Base-by-base conservation (phyloP, 1,140 invertebrate species). In the Physella acuta region DNA sequence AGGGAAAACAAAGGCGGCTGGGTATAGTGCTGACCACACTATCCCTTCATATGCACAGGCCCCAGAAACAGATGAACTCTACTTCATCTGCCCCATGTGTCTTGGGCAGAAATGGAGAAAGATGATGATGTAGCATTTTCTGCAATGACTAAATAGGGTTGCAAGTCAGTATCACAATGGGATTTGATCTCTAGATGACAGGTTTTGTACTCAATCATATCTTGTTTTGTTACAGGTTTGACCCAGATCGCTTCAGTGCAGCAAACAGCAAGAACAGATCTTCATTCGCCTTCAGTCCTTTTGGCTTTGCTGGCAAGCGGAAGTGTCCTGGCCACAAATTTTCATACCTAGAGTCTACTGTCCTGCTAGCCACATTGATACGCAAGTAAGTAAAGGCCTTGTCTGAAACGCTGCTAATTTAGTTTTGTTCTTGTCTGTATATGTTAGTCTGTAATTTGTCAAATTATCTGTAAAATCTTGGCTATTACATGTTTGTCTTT, bases 241-340 rank as follows among this genome's bases (percentile, higher is more conserved):
- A 83, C 73, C 83, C 83, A n/a, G 80, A 84, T 44, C 65, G 83
- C 51, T 84, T 84, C 55, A 76, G 61, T 44, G 16, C 63, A 49
- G 73, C 78, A 39, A 76, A 77, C 31, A 66, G 44, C 36, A 79
- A 78, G 44, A 65, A 14, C 11, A 63, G 72, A 62, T 74, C 75
- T 55, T 0, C 72, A 0, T 65, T 79, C 30, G 70, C 77, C 5
- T 84, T 83, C 68, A 53, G 72, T 39, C 81, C 82, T 28, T 85
- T 80, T 76, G 83, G 82, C 34, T 83, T 83, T 80, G 82, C 79
- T 66, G 82, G 82, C 0, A 82, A 82, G 60, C 71, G 82, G 34
- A 69, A 71, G 17, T 84, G 82, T 70, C 82, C 82, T 30, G 82
- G 75, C 0, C 73, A 78, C 55, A 68, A 71, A 56, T 78, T 82